phyloP scores from a whole-genome alignment of 2,113 vertebrate species.

The Pteronura brasiliensis region DNA sequence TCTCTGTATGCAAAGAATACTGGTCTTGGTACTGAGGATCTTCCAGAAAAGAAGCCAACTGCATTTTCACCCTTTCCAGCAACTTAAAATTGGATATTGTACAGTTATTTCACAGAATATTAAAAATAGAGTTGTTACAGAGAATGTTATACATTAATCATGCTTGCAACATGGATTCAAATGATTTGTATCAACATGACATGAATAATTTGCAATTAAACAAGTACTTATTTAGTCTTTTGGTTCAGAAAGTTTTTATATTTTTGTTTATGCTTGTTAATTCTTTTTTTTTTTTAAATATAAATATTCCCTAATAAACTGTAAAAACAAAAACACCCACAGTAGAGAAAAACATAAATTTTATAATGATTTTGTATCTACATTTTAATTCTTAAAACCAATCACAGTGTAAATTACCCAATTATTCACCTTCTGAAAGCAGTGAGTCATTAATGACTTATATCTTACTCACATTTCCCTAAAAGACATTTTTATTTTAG shows the following conservation, averaged over 20 bases:
- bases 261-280: conserved; percentile 19
- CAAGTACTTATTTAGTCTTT: not conserved
- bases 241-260: conserved; percentile 1
- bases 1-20: conserved; percentile 97
- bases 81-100: conserved; percentile 84
- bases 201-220: not conserved
- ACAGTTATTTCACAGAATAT: conserved; percentile 56
- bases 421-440: conserved; percentile 76
- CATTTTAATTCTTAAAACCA: conserved; percentile 50
- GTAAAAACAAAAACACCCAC: not conserved
- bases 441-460: conserved; percentile 84
- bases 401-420: conserved; percentile 47
- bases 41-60: conserved; percentile 97
- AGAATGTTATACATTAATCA: conserved; percentile 1
- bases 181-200: not conserved
- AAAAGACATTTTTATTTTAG: conserved; percentile 82
- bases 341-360: conserved; percentile 52
- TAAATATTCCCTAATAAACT: conserved; percentile 15
- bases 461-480: conserved; percentile 84
- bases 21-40: conserved; percentile 99
- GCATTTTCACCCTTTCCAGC: conserved; percentile 99
- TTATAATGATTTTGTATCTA: conserved; percentile 59
- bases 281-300: conserved; percentile 18
- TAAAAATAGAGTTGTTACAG: not conserved
- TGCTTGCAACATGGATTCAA: not conserved